phyloP scores from a whole-genome alignment of 2,888 invertebrate genomes.

The Crepidodera aurea region DNA sequence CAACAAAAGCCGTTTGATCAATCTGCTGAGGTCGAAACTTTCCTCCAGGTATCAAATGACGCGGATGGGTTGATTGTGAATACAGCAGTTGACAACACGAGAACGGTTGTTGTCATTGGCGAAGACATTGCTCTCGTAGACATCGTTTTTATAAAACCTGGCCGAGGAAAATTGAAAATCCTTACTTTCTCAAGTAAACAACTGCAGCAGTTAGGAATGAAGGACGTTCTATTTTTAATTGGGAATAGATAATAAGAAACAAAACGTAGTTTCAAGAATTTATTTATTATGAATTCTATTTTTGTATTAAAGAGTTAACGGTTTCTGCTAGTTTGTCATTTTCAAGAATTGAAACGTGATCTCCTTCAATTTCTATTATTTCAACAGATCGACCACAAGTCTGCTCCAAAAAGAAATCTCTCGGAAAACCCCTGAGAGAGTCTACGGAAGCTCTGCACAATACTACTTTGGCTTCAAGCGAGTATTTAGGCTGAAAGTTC shows the following conservation, averaged over 20 bases:
- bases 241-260: too few relatives aligned
- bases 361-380: conserved; percentile 3
- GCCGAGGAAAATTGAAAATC: too few relatives aligned
- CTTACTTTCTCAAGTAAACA: too few relatives aligned
- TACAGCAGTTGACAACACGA: too few relatives aligned
- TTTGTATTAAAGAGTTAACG: background rate
- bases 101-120: too few relatives aligned
- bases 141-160: too few relatives aligned
- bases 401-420: background rate
- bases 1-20: too few relatives aligned
- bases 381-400: background rate
- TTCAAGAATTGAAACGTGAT: background rate
- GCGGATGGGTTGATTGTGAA: too few relatives aligned
- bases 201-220: too few relatives aligned
- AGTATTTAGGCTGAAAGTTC: conserved; percentile 39
- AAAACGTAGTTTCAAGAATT: background rate
- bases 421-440: background rate
- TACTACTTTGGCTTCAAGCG: conserved; percentile 43
- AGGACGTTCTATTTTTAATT: too few relatives aligned
- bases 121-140: too few relatives aligned
- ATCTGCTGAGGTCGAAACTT: background rate
- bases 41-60: too few relatives aligned
- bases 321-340: background rate
- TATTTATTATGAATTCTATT: background rate
- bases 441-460: conserved; percentile 42